Evolutionary conservation across 2,113 vertebrate species (phyloP), one percentile per base, ranked within the genome.

Genomic region (Toxotes chatareus): DNA sequence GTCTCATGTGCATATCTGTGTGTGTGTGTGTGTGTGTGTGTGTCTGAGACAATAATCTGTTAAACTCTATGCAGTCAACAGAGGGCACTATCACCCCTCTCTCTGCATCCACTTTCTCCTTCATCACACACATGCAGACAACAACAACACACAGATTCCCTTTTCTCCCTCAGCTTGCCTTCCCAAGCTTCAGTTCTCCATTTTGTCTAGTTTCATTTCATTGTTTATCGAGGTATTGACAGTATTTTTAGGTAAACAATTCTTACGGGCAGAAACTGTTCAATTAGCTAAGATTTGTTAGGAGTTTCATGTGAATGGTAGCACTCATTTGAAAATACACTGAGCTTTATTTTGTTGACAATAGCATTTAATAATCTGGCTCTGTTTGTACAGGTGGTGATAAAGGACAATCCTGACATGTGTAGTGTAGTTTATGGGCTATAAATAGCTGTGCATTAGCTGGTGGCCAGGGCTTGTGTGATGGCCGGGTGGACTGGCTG

Each of bases 31-130:
- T 32, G 60, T 59, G 42, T 44, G 46, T 49, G 13, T 71, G 6
- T 62, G 19, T 73, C 23, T 62, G 60, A 19, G 38, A 23, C 32
- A 9, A 32, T 13, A 51, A 68, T 34, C 34, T 78, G 83, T 34
- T 34, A 36, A 14, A 13, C 36, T 84, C 67, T 13, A 1, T 31
- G 38, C 40, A 13, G 80, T 60, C 92, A 90, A 93, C 64, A 94
- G 93, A 91, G 92, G 93, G 93, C 92, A 89, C 89, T 91, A 61
- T 86, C 21, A 70, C 73, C 51, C 86, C 88, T 92, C 66, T 31
- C 32, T 85, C 57, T 67, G 31, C 34, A 14, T 19, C 56, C 51
- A 16, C 80, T 72, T 23, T 65, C 68, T 59, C 63, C 40, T 40
- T 70, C 38, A 51, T 56, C 78, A 2, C 32, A 1, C 57, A 42